Evolutionary conservation across 2,888 invertebrate species (phyloP).

Genomic region (Aphidius colemani): DNA sequence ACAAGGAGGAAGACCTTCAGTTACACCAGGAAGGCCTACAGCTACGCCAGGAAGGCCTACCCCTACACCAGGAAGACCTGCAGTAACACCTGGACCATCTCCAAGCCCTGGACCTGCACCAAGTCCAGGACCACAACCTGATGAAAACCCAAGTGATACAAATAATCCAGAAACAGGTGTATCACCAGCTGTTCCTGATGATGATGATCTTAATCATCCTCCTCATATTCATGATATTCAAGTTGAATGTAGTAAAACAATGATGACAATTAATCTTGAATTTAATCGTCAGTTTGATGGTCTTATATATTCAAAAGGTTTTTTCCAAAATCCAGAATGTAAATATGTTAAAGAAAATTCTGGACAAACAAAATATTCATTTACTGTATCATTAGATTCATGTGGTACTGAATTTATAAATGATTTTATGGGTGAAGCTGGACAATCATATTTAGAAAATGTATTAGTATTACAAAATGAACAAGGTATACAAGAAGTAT

Average conservation of each 20-base stretch:
- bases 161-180: slow-evolving; percentile 23
- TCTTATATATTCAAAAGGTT: slow-evolving; percentile 81
- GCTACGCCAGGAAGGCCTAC: slow-evolving; percentile 6
- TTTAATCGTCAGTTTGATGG: slow-evolving; percentile 79
- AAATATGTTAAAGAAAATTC: slow-evolving; percentile 76
- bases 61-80: slow-evolving; percentile 15
- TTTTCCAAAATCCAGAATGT: slow-evolving; percentile 70
- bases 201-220: slow-evolving; percentile 72
- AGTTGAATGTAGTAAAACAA: slow-evolving; percentile 78
- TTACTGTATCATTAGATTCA: slow-evolving; percentile 75
- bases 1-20: background rate
- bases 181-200: slow-evolving; percentile 39
- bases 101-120: slow-evolving; percentile 19
- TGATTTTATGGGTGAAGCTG: slow-evolving; percentile 73
- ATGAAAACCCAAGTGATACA: slow-evolving; percentile 12
- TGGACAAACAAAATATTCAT: slow-evolving; percentile 71
- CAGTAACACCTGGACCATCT: slow-evolving; percentile 18
- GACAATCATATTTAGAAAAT: slow-evolving; percentile 80
- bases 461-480: slow-evolving; percentile 76
- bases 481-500: slow-evolving; percentile 75
- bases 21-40: slow-evolving; percentile 16
- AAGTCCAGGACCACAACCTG: slow-evolving; percentile 18
- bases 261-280: slow-evolving; percentile 81
- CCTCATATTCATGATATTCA: slow-evolving; percentile 77
- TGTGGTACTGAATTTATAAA: slow-evolving; percentile 82